These are phyloP conservation scores for Calliopum simillimum DNA, from an alignment of 2,888 invertebrate genomes.

Conservation along the genomic window DNA sequence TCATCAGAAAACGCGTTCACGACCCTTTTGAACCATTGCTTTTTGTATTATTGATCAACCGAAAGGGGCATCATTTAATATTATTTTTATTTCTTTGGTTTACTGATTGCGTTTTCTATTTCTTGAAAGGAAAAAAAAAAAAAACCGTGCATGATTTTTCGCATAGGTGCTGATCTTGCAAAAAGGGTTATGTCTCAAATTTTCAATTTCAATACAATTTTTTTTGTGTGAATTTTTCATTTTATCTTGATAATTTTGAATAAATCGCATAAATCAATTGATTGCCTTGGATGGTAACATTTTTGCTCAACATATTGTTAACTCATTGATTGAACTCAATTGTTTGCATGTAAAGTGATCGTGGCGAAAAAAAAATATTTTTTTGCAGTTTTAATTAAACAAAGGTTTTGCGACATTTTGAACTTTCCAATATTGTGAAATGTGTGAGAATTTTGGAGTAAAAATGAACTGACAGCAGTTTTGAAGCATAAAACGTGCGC, in stretches of 20 bases:
- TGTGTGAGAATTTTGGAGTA: background rate
- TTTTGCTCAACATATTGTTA: background rate
- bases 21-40: background rate
- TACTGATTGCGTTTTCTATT: constrained; percentile 32
- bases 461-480: background rate
- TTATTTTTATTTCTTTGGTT: constrained; percentile 35
- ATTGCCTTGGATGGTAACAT: background rate
- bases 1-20: background rate
- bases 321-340: constrained; percentile 28
- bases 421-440: background rate
- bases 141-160: constrained; percentile 12
- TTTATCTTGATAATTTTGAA: constrained; percentile 51
- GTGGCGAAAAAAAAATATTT: background rate
- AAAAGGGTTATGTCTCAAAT: constrained; percentile 49
- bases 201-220: constrained; percentile 41
- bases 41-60: constrained; percentile 5
- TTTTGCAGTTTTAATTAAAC: constrained; percentile 24
- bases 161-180: constrained; percentile 44
- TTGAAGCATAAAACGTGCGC: too few relatives aligned
- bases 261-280: constrained; percentile 51
- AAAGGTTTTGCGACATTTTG: background rate
- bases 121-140: background rate
- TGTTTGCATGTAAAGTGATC: constrained; percentile 31
- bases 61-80: constrained; percentile 12
- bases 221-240: constrained; percentile 47